Percentiles rank a stretch among this genome's conserved stretches.
phyloP scores from a whole-genome alignment of 2,797 vertebrate species.

The Carduelis carduelis region DNA sequence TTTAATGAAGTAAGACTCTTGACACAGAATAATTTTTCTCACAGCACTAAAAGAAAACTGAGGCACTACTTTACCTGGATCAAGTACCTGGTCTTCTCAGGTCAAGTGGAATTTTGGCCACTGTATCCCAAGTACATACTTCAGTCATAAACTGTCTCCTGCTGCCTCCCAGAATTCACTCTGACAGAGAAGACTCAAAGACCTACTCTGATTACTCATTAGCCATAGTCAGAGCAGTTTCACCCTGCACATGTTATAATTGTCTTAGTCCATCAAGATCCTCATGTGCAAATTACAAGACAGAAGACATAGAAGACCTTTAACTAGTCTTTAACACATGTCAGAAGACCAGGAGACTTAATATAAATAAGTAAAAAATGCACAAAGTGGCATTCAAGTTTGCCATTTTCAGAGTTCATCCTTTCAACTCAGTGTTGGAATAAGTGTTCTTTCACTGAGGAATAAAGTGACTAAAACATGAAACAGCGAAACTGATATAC shows the following conservation, averaged over 20 bases:
- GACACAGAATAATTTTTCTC: neutral
- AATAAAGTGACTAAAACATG: neutral
- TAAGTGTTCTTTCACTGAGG: neutral
- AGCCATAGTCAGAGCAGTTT: neutral
- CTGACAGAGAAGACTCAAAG: neutral
- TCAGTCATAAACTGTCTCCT: neutral
- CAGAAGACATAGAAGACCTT: neutral
- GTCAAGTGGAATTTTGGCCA: neutral
- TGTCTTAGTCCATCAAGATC: neutral
- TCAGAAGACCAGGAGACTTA: neutral
- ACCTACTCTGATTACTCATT: neutral
- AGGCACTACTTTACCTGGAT: neutral
- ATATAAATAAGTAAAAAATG: neutral
- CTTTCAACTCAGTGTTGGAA: neutral
- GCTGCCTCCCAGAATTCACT: neutral
- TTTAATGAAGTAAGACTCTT: neutral
- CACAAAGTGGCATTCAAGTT: neutral
- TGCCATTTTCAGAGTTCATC: neutral
- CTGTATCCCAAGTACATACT: neutral
- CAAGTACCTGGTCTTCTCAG: neutral
- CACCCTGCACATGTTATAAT: neutral
- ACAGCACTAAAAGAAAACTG: neutral
- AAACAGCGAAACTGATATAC: neutral
- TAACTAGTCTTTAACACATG: neutral
- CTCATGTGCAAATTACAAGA: neutral